Conservation (phyloP, 2,797 vertebrate species). For the Natrix natrix region DNA sequence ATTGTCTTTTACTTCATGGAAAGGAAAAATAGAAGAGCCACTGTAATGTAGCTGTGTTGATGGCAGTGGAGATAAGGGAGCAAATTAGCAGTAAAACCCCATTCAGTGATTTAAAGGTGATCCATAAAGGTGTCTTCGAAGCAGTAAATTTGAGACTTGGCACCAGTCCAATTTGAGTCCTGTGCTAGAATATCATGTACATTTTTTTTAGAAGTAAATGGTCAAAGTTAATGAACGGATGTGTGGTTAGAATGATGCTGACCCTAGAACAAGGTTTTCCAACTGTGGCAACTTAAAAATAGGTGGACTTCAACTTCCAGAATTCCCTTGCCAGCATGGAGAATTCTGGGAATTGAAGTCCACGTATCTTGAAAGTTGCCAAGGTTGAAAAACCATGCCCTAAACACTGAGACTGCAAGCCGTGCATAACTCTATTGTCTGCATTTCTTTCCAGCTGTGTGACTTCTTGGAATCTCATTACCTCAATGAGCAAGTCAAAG, state of each 20-base stretch:
- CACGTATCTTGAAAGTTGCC: not conserved
- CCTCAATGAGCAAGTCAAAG: conserved; percentile 10
- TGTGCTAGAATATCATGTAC: not conserved
- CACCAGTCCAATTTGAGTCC: not conserved
- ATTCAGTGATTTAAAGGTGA: not conserved
- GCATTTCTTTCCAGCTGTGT: not conserved
- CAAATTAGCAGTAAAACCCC: not conserved
- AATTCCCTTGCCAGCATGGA: not conserved
- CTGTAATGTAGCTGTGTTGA: not conserved
- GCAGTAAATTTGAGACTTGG: not conserved
- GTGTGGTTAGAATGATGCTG: not conserved
- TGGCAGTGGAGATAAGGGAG: not conserved
- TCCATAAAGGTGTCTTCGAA: not conserved
- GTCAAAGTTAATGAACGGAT: not conserved
- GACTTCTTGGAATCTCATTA: conserved; percentile 30
- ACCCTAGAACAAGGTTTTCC: not conserved
- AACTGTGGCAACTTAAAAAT: not conserved
- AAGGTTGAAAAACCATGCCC: not conserved
- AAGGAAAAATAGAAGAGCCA: not conserved
- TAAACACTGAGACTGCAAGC: no score
- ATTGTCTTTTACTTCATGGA: not conserved
- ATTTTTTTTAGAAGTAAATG: not conserved
- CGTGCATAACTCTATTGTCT: not conserved
- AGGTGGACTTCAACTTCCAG: not conserved
- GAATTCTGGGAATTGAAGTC: not conserved